Percentiles rank a stretch among this genome's conserved stretches.
phyloP scores from a whole-genome alignment of 2,113 vertebrate genomes.

The Alouatta palliata region DNA sequence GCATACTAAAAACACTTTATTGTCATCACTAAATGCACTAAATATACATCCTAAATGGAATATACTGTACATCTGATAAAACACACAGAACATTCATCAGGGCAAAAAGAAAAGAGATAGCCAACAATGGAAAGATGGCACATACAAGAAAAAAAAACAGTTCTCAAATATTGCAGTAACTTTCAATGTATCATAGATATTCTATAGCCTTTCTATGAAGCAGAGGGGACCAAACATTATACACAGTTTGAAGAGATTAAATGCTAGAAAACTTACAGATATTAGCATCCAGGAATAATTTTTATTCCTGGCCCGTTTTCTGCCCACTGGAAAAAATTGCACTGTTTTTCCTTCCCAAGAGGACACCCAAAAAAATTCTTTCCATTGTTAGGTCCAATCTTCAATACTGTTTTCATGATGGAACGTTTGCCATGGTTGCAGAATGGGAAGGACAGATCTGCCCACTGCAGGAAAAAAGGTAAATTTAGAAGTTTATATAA shows the following conservation, averaged over 20 bases:
- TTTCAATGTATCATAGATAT: neutral
- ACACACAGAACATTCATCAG: neutral
- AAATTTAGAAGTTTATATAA: neutral
- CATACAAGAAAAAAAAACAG: neutral
- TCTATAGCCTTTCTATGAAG: neutral
- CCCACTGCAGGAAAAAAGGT: constrained; percentile 89
- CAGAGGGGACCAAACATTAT: neutral
- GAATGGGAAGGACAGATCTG: constrained; percentile 92
- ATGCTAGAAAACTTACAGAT: neutral
- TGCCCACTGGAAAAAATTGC: constrained; percentile 95
- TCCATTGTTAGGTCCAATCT: constrained; percentile 95
- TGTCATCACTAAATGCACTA: constrained; percentile 19
- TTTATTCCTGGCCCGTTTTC: constrained; percentile 80
- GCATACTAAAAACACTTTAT: constrained; percentile 62
- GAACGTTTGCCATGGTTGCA: constrained; percentile 91
- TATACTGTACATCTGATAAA: neutral
- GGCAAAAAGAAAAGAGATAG: neutral
- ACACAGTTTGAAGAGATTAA: constrained; percentile 37
- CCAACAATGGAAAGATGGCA: neutral
- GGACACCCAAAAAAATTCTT: constrained; percentile 92
- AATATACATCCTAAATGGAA: constrained; percentile 11
- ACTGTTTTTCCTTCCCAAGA: constrained; percentile 89
- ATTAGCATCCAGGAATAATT: constrained; percentile 80
- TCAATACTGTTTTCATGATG: constrained; percentile 93
- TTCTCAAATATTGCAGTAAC: neutral